A percentile compares a stretch with the other conserved stretches of the same genome.
Conservation (phyloP, 2,113 vertebrate species). For the Larimichthys polyactis region DNA sequence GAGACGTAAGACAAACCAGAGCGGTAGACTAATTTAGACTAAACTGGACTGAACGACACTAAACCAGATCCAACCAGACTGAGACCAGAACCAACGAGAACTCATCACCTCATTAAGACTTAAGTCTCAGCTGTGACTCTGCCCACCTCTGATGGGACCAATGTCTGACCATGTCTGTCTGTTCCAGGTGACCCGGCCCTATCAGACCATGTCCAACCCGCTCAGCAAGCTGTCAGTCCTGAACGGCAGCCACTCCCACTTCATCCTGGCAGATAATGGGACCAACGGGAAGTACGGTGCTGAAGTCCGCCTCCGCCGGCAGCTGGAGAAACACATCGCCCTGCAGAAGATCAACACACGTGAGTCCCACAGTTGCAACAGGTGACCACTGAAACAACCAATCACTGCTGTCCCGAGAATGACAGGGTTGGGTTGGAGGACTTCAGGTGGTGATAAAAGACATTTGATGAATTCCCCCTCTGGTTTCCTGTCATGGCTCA, state of each 20-base stretch:
- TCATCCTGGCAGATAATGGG: slow-evolving; percentile 95
- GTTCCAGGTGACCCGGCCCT: slow-evolving; percentile 90
- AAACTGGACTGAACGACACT: not conserved
- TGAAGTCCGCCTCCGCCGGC: slow-evolving; percentile 92
- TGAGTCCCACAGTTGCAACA: slow-evolving; percentile 80
- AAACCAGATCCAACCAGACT: not conserved
- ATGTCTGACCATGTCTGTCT: not conserved
- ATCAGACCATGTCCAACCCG: slow-evolving; percentile 97
- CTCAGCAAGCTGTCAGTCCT: slow-evolving; percentile 94
- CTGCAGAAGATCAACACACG: slow-evolving; percentile 98
- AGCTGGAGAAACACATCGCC: slow-evolving; percentile 97
- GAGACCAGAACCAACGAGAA: not conserved
- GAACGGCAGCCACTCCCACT: slow-evolving; percentile 96
- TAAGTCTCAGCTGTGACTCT: not conserved
- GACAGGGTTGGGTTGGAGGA: too few species aligned
- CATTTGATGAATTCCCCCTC: not conserved
- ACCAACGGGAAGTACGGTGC: slow-evolving; percentile 94
- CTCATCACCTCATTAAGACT: not conserved
- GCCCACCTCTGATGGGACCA: not conserved
- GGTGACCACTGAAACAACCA: not conserved
- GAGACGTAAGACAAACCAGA: slow-evolving; percentile 88
- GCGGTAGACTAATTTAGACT: not conserved
- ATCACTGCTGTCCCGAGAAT: not conserved
- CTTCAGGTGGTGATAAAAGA: not conserved
- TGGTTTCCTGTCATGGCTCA: not conserved